Evolutionary conservation across 2,797 vertebrate genomes (phyloP).

Genomic region (Valencia hispanica): DNA sequence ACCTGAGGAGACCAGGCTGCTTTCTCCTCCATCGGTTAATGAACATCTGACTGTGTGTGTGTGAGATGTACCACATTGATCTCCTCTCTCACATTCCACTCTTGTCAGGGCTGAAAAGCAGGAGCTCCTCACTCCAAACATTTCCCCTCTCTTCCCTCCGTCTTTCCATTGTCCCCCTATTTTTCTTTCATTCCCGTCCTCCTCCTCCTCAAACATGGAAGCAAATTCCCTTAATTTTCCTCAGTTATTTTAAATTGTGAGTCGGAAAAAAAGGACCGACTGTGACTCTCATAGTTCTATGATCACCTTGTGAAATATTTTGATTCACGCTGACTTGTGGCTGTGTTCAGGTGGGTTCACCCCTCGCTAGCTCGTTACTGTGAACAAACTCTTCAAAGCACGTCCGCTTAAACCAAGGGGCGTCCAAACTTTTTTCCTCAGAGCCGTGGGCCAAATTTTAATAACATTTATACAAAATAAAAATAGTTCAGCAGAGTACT

Average conservation of each 20-base stretch:
- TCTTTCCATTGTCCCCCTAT: neutral
- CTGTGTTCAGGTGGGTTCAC: no score
- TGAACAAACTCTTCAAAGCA: no score
- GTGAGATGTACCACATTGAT: constrained; percentile 65
- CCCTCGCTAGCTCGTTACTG: no score
- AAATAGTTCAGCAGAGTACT: no score
- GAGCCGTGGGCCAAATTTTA: no score
- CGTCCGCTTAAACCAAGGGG: no score
- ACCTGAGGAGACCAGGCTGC: constrained; percentile 68
- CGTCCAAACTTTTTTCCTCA: no score
- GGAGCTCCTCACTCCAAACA: constrained; percentile 66
- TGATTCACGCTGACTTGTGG: no score
- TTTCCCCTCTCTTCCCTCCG: constrained; percentile 17
- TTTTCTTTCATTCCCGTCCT: neutral
- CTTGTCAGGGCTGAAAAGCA: constrained; percentile 72
- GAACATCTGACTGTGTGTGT: constrained; percentile 77
- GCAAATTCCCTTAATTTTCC: neutral
- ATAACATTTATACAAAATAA: no score
- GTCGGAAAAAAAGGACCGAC: no score
- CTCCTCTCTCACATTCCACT: constrained; percentile 72
- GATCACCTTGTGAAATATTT: no score
- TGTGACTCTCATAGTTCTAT: no score
- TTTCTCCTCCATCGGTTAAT: constrained; percentile 71
- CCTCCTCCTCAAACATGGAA: neutral
- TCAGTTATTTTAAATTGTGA: neutral